These are phyloP conservation scores for Cyaniris semiargus DNA, from an alignment of 2,888 invertebrate genomes.

Conservation along the genomic window DNA sequence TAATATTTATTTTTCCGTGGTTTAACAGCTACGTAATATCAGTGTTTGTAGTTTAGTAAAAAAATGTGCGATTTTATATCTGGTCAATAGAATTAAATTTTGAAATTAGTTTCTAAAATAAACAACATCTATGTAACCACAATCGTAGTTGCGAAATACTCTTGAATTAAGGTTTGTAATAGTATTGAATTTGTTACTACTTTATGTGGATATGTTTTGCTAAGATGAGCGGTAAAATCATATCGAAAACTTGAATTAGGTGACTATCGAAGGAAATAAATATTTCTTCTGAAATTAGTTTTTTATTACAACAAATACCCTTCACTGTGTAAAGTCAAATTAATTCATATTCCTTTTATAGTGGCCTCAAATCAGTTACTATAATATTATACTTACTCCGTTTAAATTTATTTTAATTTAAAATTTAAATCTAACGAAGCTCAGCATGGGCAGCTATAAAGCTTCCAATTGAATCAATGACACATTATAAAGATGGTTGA, in stretches of 20 bases:
- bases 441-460: not conserved
- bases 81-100: conserved; percentile 31
- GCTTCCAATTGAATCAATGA: not conserved
- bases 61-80: conserved; percentile 31
- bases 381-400: no score
- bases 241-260: conserved; percentile 75
- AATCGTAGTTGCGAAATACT: conserved; percentile 32
- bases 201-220: conserved; percentile 52
- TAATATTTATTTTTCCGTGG: conserved; percentile 29
- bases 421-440: no score
- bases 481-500: not conserved
- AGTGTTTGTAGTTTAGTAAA: conserved; percentile 25
- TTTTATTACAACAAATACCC: conserved; percentile 45
- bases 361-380: not conserved
- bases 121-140: conserved; percentile 21
- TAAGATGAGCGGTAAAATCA: conserved; percentile 63
- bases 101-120: conserved; percentile 29
- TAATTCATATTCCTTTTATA: no score
- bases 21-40: conserved; percentile 12
- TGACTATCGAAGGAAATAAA: conserved; percentile 74
- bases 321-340: not conserved
- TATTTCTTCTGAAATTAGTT: conserved; percentile 60
- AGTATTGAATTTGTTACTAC: conserved; percentile 49
- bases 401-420: not conserved
- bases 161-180: conserved; percentile 38